Base-by-base conservation (phyloP, 2,797 vertebrate species). In the Oryzias dopingdopingensis region DNA sequence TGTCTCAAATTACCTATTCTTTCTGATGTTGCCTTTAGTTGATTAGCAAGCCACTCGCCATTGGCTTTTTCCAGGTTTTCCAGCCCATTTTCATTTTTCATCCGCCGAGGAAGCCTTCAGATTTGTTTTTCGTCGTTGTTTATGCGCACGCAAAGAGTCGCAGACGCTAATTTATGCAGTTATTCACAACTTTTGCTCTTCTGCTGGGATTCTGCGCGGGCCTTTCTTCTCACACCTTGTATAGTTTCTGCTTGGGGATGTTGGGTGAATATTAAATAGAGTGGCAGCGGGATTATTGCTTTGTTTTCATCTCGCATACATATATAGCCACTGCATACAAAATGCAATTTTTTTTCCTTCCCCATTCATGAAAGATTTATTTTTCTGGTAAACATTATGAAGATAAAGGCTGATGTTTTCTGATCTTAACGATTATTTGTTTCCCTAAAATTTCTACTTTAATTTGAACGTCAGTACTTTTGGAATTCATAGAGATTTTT, bases 1-100 rank as follows among this genome's bases (percentile, higher is more conserved):
- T 91, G 87, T 91, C 87, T 88, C 71, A 90, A 90, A 93, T 92
- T 91, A 92, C 90, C 85, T 88, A 93, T 92, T 93, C 91, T 91
- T 92, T 92, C 82, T 90, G 91, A 92, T 92, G 91, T 92, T 92
- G 86, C 85, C 86, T 88, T 87, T 87, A 89, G 84, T 87, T 90
- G 88, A 90, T 91, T 90, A 92, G 88, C 78, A 79, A 61, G 65
- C 65, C 73, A 84, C 81, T 91, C 80, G 89, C 90, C 91, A 90
- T 83, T 92, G 86, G 87, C 81, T 90, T 89, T 74, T 74, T 71
- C 22, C 88, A 90, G 87, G 86, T 90, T 84, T 29, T 76, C 74
- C 59, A 61, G 62, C 72, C 62, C 17, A n/a, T 65, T 79, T 81
- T 72, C 50, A 52, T 82, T 76, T 76, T 74, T 74, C 77, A 70